Evolutionary conservation across 1,140 invertebrate genomes (phyloP), one percentile per base, ranked within the genome.

Genomic region (Maniola jurtina): DNA sequence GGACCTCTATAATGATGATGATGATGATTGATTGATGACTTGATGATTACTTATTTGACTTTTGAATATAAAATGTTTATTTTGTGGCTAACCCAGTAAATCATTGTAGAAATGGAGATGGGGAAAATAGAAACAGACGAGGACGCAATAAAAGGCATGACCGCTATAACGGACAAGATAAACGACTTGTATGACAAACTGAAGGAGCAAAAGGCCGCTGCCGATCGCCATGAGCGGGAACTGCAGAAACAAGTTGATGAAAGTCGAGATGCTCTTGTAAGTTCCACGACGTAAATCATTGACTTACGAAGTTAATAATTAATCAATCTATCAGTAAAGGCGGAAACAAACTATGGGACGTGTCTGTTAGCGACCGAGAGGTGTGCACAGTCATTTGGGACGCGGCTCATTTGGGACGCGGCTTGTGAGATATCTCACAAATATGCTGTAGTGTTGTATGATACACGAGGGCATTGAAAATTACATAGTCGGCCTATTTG

Each of bases 181-280:
- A 72, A 80, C 50, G 68, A 75, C 14, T 71, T 93, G 34, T 80
- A 91, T 35, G 71, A 78, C 40, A 79, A 87, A 4, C 71, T 91
- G 2, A 88, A 91, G 58, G 81, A 86, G 33, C 81, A 83, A 5
- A 88, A 91, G 62, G 34, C 71, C 0, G 55, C 81, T 35, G 84
- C 91, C 58, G 92, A 92, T 60, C 71, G 73, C 16, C 81, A 92
- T 40, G 92, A 92, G 64, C 91, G 89, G 15, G 74, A 90, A 62
- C 59, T 92, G 3, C 93, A 93, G 70, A 76, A 74, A 36, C 72
- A 80, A 58, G 84, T 93, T 10, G 91, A 93, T 77, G 73, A 72
- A 8, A 80, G 91, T 38, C 80, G 89, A 64, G 86, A 86, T 58
- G 80, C 88, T 7, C 72, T 86, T 57, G 90, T 91, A 75, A 71